phyloP scores from a whole-genome alignment of 1,140 invertebrate genomes.

The Chrysomallon squamiferum region DNA sequence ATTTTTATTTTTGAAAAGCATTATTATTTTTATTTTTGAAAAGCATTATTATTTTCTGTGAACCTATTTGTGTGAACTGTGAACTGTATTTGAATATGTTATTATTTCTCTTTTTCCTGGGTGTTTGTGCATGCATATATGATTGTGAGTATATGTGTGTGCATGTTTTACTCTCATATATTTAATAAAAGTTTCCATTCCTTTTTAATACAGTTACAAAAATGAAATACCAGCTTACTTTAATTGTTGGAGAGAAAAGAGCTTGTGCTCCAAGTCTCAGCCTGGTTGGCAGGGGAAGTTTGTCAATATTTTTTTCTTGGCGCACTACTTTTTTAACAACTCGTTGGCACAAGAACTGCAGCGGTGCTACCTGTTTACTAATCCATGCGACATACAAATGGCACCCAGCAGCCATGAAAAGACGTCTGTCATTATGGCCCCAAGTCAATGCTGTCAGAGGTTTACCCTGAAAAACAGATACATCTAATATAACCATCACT shows the following conservation, averaged over 20 bases:
- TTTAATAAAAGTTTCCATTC: too few relatives aligned
- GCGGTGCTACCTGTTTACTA: conserved; percentile 80
- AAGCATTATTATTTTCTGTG: too few relatives aligned
- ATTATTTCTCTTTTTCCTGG: too few relatives aligned
- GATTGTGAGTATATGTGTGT: too few relatives aligned
- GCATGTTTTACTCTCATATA: too few relatives aligned
- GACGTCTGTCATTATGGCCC: conserved; percentile 94
- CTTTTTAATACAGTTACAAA: too few relatives aligned
- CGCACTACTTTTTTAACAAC: conserved; percentile 70
- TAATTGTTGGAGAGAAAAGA: conserved; percentile 94
- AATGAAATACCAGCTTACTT: too few relatives aligned
- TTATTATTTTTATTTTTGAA: too few relatives aligned
- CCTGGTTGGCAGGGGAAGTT: conserved; percentile 83
- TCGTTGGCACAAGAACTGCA: conserved; percentile 86
- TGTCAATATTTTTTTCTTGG: conserved; percentile 67
- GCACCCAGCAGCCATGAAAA: conserved; percentile 90
- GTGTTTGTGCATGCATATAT: too few relatives aligned
- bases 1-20: too few relatives aligned
- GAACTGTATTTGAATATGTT: too few relatives aligned
- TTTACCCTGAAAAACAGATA: conserved; percentile 67
- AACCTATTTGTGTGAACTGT: too few relatives aligned
- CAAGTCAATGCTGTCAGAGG: conserved; percentile 92
- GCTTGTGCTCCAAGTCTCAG: conserved; percentile 84
- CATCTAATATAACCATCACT: conserved; percentile 2
- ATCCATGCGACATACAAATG: conserved; percentile 89